These are phyloP conservation scores for Leuctra nigra DNA, from an alignment of 2,888 invertebrate genomes.

Conservation along the genomic window DNA sequence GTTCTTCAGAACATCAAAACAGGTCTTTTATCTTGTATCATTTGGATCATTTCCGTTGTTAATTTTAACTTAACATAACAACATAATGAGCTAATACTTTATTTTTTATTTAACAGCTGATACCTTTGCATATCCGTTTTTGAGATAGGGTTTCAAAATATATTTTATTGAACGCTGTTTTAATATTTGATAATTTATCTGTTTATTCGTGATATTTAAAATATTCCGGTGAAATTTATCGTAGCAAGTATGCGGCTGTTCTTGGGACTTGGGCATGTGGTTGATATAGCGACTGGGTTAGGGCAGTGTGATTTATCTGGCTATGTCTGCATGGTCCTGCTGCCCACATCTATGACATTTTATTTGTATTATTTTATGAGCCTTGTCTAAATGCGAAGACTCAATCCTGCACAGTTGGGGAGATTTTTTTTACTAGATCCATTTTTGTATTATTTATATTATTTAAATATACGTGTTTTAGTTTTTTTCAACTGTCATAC, in stretches of 20 bases:
- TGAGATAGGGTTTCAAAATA: no score
- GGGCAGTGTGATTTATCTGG: neutral
- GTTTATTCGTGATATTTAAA: conserved; percentile 9
- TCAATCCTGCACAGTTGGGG: neutral
- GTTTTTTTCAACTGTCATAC: no score
- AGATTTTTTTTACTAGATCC: neutral
- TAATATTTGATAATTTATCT: neutral
- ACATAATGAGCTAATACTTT: no score
- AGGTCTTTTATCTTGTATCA: no score
- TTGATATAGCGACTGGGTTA: conserved; percentile 7
- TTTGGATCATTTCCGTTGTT: no score
- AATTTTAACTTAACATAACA: no score
- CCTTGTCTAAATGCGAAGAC: neutral
- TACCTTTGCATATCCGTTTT: neutral
- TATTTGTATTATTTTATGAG: neutral
- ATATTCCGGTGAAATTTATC: conserved; percentile 21
- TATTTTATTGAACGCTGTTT: neutral
- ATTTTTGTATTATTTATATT: no score
- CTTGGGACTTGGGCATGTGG: neutral
- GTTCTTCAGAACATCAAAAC: no score
- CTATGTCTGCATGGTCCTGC: neutral
- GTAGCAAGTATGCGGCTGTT: conserved; percentile 8
- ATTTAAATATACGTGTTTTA: no score
- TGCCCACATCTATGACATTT: neutral
- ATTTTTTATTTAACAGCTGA: no score